phyloP scores from a whole-genome alignment of 1,140 invertebrate species.

The Monochamus saltuarius region DNA sequence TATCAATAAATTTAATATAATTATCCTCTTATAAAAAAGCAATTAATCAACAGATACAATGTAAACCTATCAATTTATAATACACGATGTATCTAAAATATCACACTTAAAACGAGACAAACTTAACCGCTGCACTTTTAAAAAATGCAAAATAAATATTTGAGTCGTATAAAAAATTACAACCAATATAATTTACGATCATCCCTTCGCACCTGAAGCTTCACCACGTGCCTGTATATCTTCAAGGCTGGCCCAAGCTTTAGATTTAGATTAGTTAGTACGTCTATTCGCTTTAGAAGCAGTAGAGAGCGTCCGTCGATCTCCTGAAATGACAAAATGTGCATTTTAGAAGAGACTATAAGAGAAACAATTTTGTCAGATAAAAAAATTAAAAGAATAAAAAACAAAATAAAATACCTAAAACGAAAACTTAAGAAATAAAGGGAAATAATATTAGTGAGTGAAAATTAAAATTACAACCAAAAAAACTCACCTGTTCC shows the following conservation, averaged over 20 bases:
- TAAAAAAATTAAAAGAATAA: neutral
- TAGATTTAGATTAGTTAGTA: conserved; percentile 73
- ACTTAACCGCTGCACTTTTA: too few relatives aligned
- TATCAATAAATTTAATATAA: conserved; percentile 7
- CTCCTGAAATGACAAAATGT: conserved; percentile 63
- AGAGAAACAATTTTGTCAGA: neutral
- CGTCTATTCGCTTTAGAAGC: conserved; percentile 76
- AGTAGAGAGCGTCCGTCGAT: conserved; percentile 84
- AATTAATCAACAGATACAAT: neutral
- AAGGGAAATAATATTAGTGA: too few relatives aligned
- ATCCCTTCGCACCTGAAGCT: conserved; percentile 67
- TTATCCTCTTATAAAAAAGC: conserved; percentile 1
- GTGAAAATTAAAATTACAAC: too few relatives aligned
- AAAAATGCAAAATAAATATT: neutral
- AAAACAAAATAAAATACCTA: neutral
- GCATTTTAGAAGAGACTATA: neutral
- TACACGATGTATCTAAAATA: too few relatives aligned
- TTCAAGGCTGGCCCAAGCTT: conserved; percentile 84
- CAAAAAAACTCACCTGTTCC: conserved; percentile 67
- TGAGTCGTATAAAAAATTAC: conserved; percentile 44
- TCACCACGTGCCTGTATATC: conserved; percentile 76
- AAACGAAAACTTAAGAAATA: neutral
- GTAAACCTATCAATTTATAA: too few relatives aligned
- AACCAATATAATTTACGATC: conserved; percentile 69
- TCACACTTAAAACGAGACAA: too few relatives aligned